Conservation (phyloP, 2,888 invertebrate genomes). For the Parnassius glacialis region DNA sequence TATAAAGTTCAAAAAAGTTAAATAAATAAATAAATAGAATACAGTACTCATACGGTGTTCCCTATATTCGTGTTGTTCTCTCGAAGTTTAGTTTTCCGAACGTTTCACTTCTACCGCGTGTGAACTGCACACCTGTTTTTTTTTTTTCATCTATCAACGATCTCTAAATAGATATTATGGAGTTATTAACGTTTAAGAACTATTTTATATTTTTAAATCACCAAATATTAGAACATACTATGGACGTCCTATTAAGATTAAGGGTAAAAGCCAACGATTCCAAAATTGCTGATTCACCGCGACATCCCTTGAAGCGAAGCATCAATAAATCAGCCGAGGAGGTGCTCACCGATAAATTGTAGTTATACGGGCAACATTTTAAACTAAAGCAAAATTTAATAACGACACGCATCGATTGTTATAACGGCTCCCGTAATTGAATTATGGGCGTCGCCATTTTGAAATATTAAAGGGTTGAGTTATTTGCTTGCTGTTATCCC, state of each 20-base stretch:
- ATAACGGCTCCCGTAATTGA: slow-evolving; percentile 70
- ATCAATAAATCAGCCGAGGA: slow-evolving; percentile 56
- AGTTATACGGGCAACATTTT: slow-evolving; percentile 73
- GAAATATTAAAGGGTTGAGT: slow-evolving; percentile 57
- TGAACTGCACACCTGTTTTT: too few species aligned
- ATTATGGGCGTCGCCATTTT: slow-evolving; percentile 51
- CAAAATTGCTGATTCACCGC: slow-evolving; percentile 61
- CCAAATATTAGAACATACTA: slow-evolving; percentile 15
- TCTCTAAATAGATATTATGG: too few species aligned
- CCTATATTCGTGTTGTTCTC: too few species aligned
- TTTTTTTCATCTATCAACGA: too few species aligned
- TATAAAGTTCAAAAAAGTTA: too few species aligned
- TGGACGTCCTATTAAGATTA: slow-evolving; percentile 25
- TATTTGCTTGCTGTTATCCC: slow-evolving; percentile 45
- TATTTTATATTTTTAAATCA: background rate
- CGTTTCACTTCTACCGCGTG: too few species aligned
- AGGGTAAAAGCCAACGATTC: slow-evolving; percentile 39
- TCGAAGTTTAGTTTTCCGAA: too few species aligned
- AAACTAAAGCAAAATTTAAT: slow-evolving; percentile 72
- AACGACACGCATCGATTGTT: slow-evolving; percentile 75
- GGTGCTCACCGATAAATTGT: slow-evolving; percentile 61
- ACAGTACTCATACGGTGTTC: too few species aligned
- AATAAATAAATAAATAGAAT: too few species aligned
- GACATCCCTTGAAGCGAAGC: slow-evolving; percentile 48
- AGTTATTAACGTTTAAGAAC: too few species aligned